Conservation (phyloP, 2,113 vertebrate genomes). For the Engystomops pustulosus region DNA sequence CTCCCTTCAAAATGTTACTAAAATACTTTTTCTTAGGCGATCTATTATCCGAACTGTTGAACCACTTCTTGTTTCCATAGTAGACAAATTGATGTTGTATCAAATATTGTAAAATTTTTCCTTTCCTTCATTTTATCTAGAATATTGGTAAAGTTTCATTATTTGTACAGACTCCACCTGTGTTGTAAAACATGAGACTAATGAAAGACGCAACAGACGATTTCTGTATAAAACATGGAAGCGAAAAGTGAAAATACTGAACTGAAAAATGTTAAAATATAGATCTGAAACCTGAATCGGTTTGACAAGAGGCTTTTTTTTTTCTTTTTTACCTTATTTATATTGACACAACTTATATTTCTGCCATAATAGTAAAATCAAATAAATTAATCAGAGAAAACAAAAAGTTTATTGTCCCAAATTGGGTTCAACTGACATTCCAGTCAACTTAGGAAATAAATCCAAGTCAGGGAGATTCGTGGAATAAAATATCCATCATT, state of each 20-base stretch:
- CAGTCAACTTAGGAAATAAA: constrained; percentile 39
- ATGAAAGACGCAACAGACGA: constrained; percentile 1
- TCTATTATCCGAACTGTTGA: background rate
- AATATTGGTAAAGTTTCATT: constrained; percentile 14
- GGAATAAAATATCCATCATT: constrained; percentile 60
- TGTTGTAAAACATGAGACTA: background rate
- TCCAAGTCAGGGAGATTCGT: constrained; percentile 41
- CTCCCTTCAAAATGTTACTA: no score
- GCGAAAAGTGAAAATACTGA: background rate
- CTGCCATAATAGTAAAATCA: background rate
- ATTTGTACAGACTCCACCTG: constrained; percentile 7
- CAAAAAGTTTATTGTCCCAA: constrained; percentile 45
- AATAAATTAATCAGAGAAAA: background rate
- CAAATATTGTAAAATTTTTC: background rate
- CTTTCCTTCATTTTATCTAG: background rate
- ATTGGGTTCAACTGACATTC: constrained; percentile 44
- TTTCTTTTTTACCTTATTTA: background rate
- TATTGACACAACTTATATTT: background rate
- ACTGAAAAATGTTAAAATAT: background rate
- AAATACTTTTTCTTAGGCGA: no score
- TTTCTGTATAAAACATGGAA: background rate
- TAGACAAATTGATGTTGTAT: background rate
- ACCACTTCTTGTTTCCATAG: background rate
- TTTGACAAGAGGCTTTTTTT: background rate
- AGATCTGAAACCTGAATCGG: background rate